These are phyloP conservation scores for Heliconius congener DNA, from an alignment of 1,140 invertebrate genomes.

Conservation along the genomic window DNA sequence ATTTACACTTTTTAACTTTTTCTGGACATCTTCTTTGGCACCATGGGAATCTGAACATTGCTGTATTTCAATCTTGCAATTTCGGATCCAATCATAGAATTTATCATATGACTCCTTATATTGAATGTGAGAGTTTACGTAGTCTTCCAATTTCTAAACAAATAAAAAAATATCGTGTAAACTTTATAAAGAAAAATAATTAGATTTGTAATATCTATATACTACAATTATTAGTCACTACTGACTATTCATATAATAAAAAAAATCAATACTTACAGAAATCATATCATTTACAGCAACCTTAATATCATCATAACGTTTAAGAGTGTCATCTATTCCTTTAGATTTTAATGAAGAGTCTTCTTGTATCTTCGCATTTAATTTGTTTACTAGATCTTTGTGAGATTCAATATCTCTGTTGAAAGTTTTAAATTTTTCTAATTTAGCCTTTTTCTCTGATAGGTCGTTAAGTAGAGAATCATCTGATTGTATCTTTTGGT, in stretches of 20 bases:
- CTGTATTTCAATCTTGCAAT: constrained; percentile 91
- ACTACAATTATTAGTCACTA: no score
- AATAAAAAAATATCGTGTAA: constrained; percentile 21
- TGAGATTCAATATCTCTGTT: constrained; percentile 90
- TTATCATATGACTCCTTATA: constrained; percentile 91
- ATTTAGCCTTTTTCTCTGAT: constrained; percentile 92
- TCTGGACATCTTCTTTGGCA: constrained; percentile 88
- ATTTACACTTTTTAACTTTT: constrained; percentile 87
- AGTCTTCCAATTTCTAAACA: constrained; percentile 86
- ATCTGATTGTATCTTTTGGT: constrained; percentile 89
- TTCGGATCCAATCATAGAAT: constrained; percentile 93
- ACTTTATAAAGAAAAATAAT: background rate
- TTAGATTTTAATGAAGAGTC: constrained; percentile 84
- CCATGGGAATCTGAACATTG: constrained; percentile 92
- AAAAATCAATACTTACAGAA: constrained; percentile 68
- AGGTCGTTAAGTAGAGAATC: constrained; percentile 90
- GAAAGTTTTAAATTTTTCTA: constrained; percentile 91
- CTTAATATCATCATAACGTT: constrained; percentile 87
- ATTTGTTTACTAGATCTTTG: constrained; percentile 87
- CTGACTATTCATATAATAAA: background rate
- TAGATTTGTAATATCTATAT: no score
- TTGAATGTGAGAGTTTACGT: constrained; percentile 90
- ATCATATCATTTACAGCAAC: constrained; percentile 85
- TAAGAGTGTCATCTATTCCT: constrained; percentile 86
- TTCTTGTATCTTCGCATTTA: constrained; percentile 85